A percentile compares a stretch with the other conserved stretches of the same genome.
These are phyloP conservation scores for Brachyhypopomus gauderio DNA, from an alignment of 2,113 vertebrate species.

Conservation along the genomic window DNA sequence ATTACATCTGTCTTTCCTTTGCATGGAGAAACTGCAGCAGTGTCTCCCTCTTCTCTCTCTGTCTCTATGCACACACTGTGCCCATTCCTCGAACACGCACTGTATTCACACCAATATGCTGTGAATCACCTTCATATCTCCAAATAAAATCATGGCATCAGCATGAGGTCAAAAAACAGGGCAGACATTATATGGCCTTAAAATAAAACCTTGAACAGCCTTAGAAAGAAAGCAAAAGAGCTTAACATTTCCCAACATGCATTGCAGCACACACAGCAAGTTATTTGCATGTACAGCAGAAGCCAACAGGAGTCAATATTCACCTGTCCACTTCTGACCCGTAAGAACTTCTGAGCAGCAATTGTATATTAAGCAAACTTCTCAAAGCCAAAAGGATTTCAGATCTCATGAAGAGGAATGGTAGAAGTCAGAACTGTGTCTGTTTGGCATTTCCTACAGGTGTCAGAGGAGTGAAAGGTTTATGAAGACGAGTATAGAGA, in stretches of 20 bases:
- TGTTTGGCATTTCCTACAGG: neutral
- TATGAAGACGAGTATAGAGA: neutral
- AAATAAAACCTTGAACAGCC: neutral
- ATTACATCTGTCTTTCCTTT: slow-evolving; percentile 26
- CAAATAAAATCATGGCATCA: neutral
- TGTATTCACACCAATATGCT: slow-evolving; percentile 28
- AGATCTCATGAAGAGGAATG: neutral
- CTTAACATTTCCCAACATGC: no score
- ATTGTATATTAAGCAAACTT: neutral
- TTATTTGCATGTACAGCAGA: no score
- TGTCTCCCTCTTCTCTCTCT: neutral
- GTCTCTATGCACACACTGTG: neutral
- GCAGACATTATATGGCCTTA: neutral
- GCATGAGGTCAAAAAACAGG: neutral
- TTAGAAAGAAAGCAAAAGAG: no score
- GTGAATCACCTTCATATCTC: slow-evolving; percentile 32
- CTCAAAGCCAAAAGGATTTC: neutral
- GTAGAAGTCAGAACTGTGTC: neutral
- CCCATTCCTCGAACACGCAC: neutral
- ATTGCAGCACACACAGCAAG: no score
- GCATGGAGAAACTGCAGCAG: neutral
- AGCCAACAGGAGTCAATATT: neutral
- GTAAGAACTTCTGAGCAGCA: neutral
- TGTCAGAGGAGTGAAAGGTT: neutral
- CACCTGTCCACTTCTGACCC: neutral